Percentiles rank a stretch among this genome's conserved stretches.
phyloP scores from a whole-genome alignment of 2,797 vertebrate species.

The Hylomyscus alleni region DNA sequence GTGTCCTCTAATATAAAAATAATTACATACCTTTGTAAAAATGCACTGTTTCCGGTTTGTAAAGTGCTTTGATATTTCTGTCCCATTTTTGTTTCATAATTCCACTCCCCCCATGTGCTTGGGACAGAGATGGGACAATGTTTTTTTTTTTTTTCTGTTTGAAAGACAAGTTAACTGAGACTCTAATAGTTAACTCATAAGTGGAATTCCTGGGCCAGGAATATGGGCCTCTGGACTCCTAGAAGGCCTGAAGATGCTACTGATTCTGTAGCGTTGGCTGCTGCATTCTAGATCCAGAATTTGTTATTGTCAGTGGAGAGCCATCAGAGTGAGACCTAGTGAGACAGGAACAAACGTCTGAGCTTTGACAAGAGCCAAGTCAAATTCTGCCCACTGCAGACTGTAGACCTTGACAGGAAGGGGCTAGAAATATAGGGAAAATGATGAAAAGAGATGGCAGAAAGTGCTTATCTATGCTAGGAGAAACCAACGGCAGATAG shows the following conservation, averaged over 20 bases:
- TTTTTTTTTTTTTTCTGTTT: not conserved
- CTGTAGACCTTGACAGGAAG: not conserved
- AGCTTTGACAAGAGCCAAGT: not conserved
- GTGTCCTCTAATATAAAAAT: conserved; percentile 13
- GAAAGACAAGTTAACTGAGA: conserved; percentile 29
- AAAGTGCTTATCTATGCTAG: not conserved
- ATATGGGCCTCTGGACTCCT: not conserved
- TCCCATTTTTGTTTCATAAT: conserved; percentile 24
- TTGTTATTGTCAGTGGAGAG: not conserved
- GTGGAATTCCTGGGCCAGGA: not conserved
- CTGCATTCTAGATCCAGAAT: not conserved
- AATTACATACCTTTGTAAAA: not conserved
- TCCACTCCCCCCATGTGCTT: not conserved
- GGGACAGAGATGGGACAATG: not conserved
- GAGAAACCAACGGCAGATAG: conserved; percentile 27
- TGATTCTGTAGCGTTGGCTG: conserved; percentile 28
- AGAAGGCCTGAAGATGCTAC: not conserved
- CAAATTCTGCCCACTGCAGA: not conserved
- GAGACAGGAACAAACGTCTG: not conserved
- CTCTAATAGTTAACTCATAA: not conserved
- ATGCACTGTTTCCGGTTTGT: not conserved
- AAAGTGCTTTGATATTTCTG: not conserved
- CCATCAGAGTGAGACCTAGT: conserved; percentile 10
- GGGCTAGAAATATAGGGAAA: not conserved
- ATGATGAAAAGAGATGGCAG: not conserved